Conservation (phyloP, 2,888 invertebrate genomes). For the Pseudococcus longispinus region DNA sequence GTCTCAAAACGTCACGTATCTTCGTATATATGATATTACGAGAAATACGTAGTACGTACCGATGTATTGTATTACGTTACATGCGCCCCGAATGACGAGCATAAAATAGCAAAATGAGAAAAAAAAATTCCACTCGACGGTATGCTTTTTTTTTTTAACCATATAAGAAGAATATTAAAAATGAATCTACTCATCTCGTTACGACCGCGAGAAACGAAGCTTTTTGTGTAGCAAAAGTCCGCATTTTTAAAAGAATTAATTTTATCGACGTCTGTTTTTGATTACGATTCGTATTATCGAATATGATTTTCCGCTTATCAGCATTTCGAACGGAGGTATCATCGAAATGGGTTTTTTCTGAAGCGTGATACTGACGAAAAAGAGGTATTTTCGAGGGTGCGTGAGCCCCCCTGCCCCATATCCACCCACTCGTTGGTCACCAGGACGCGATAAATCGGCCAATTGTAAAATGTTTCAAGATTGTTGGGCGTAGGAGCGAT, state of each 20-base stretch:
- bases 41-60: background rate
- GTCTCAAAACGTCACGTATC: slow-evolving; percentile 39
- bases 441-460: background rate
- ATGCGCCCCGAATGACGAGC: slow-evolving; percentile 18
- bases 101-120: background rate
- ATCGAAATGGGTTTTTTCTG: background rate
- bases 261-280: slow-evolving; percentile 35
- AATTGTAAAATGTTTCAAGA: background rate
- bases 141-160: background rate
- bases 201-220: background rate
- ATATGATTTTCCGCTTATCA: slow-evolving; percentile 24
- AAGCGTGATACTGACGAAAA: background rate
- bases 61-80: background rate
- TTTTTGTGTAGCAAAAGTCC: background rate
- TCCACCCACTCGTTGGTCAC: background rate
- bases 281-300: slow-evolving; percentile 7
- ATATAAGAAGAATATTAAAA: slow-evolving; percentile 24
- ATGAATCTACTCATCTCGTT: background rate
- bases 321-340: background rate
- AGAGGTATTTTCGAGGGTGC: background rate
- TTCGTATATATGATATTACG: background rate
- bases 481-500: background rate
- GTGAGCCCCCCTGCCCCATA: background rate
- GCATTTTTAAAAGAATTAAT: slow-evolving; percentile 40
- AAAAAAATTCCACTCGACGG: background rate